Evolutionary conservation across 1,140 invertebrate genomes (phyloP), one percentile per base, ranked within the genome.

Genomic region (Hypsibius dujardini): DNA sequence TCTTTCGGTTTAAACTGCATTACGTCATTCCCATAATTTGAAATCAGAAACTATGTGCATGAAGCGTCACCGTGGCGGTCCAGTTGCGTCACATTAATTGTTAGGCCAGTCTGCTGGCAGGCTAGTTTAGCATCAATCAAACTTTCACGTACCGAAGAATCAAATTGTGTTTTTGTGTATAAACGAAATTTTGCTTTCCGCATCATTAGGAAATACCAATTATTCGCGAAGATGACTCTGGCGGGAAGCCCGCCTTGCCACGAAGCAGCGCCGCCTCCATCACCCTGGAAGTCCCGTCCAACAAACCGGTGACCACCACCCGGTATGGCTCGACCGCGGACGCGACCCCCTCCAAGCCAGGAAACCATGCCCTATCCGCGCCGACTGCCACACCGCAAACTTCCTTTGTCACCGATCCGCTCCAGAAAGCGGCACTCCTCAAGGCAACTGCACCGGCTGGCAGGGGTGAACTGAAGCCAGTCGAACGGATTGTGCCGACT

Each of bases 171-270:
- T n/a, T n/a, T n/a, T n/a, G n/a, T n/a, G n/a, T n/a, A n/a, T n/a
- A n/a, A n/a, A n/a, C n/a, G n/a, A n/a, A n/a, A n/a, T n/a, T n/a
- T n/a, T n/a, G n/a, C n/a, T n/a, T n/a, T n/a, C n/a, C n/a, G n/a
- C n/a, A n/a, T n/a, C n/a, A n/a, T n/a, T 42, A 71, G 15, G n/a
- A 42, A n/a, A 70, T 62, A n/a, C 60, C 71, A 56, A 75, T 71
- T 1, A 76, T 71, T 70, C 77, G 60, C 1, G 72, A 70, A 46
- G 76, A 3, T 69, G 46, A 69, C 45, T 56, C 62, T 62, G n/a
- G n/a, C n/a, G n/a, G n/a, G n/a, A n/a, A n/a, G n/a, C n/a, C n/a
- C n/a, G 2, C 71, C 71, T n/a, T 46, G 73, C 69, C 47, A 70
- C 45, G 46, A 46, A 73, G 62, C 15, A 71, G 60, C 40, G 59